Evolutionary conservation across 2,113 vertebrate genomes (phyloP), one percentile per base, ranked within the genome.

Genomic region (Meriones unguiculatus): DNA sequence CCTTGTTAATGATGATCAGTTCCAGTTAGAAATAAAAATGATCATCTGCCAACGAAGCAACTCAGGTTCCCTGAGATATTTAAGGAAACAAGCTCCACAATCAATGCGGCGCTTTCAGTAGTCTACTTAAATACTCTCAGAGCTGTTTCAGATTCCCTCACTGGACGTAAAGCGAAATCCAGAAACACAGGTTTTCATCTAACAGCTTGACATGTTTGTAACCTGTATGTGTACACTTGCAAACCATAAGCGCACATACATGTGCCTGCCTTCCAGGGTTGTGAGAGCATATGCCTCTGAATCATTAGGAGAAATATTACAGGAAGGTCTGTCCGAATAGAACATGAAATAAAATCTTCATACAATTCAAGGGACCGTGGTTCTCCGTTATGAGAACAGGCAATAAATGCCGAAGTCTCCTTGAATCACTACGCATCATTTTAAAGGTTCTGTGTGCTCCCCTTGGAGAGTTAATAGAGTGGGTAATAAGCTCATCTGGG

Each of bases 1-100:
- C 94, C 73, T 35, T 82, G 85, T 96, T 96, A 94, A 93, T 81
- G 96, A 97, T 97, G 69, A 93, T 97, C 84, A 98, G 80, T 84
- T 57, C 65, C 92, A 88, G 70, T 90, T 73, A 92, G 72, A 95
- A 96, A 90, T 52, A 12, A 25, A 85, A 69, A 76, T 86, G 28
- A 94, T 1, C 91, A 1, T 87, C 64, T 52, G 25, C 76, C 91
- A 32, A 70, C 95, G 75, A 96, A 65, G 24, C 96, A 97, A 62
- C 28, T 86, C 76, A 18, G 80, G 57, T 82, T 2, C 10, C 77
- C 96, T 94, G 81, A 95, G 89, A 95, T 81, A 97, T 96, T 94
- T 78, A 12, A 70, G 8, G 35, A 70, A 87, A 77, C 65, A 91
- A 97, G 94, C 87, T 67, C 41, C 92, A 95, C 75, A 32, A 85